Evolutionary conservation across 2,888 invertebrate genomes (phyloP).

Genomic region (Creontiades dilutus): DNA sequence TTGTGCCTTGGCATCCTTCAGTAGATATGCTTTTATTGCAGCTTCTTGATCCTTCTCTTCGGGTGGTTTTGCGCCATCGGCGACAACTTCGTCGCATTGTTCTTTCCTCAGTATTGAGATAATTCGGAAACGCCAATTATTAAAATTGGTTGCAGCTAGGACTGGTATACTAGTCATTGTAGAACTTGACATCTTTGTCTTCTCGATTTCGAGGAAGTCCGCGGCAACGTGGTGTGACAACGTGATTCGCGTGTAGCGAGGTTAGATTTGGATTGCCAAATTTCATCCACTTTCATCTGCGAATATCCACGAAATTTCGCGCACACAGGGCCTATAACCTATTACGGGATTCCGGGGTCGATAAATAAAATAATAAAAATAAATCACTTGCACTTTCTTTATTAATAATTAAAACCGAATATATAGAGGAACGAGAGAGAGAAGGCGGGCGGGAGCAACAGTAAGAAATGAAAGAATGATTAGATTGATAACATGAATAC

Average conservation of each 20-base stretch:
- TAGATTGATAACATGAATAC: no score
- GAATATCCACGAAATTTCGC: slow-evolving; percentile 1
- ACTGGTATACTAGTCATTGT: neutral
- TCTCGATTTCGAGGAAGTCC: neutral
- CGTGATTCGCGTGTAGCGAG: no score
- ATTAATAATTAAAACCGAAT: no score
- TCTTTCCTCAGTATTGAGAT: slow-evolving; percentile 43
- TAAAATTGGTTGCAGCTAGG: neutral
- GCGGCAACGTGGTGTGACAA: neutral
- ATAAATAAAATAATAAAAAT: no score
- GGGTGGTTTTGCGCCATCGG: neutral
- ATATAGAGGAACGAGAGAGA: no score
- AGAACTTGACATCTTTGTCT: neutral
- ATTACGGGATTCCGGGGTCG: no score
- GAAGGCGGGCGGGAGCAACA: no score
- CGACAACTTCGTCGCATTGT: neutral
- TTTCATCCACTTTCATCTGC: no score
- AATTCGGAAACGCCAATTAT: slow-evolving; percentile 62
- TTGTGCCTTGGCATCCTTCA: slow-evolving; percentile 43
- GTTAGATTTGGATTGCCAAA: neutral
- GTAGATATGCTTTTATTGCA: neutral
- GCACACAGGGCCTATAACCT: neutral
- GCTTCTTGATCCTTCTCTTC: neutral
- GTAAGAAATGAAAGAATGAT: no score
- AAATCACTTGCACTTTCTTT: no score